phyloP scores from a whole-genome alignment of 1,140 invertebrate genomes.

The Samia ricini region DNA sequence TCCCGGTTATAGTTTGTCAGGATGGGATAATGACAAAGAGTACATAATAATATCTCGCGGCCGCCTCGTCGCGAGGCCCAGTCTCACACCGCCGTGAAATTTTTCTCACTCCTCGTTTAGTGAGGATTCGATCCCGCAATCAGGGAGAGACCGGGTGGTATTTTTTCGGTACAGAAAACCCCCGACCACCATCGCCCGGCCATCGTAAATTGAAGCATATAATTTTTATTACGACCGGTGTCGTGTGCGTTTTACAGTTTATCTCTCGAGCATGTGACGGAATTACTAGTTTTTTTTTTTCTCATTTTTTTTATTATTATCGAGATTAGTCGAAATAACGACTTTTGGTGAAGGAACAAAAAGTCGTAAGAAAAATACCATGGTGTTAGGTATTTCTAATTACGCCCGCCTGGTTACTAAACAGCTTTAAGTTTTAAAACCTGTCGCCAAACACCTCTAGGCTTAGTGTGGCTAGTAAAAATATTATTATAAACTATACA shows the following conservation, averaged over 20 bases:
- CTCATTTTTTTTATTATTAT: no score
- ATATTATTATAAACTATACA: no score
- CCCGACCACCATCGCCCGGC: conserved; percentile 36
- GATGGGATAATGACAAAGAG: conserved; percentile 72
- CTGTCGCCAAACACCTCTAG: no score
- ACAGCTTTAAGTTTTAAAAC: no score
- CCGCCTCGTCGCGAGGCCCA: conserved; percentile 27
- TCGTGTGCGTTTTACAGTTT: conserved; percentile 62
- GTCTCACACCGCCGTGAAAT: conserved; percentile 50
- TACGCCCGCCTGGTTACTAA: no score
- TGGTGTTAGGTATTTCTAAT: no score
- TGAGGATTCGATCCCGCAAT: conserved; percentile 75
- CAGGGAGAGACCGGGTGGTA: conserved; percentile 51
- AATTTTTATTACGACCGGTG: conserved; percentile 75
- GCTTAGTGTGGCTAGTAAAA: no score
- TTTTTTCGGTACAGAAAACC: conserved; percentile 58
- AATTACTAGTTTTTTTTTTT: neutral
- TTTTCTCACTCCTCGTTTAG: conserved; percentile 67
- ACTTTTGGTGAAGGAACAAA: no score
- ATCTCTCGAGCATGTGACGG: conserved; percentile 33
- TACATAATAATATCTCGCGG: conserved; percentile 59
- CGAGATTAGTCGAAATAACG: no score
- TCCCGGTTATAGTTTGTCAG: conserved; percentile 62
- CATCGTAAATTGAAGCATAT: conserved; percentile 77
- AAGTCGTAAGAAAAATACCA: no score